Evolutionary conservation across 2,797 vertebrate genomes (phyloP), one percentile per base, ranked within the genome.

Genomic region (Microctenopoma lineatum): DNA sequence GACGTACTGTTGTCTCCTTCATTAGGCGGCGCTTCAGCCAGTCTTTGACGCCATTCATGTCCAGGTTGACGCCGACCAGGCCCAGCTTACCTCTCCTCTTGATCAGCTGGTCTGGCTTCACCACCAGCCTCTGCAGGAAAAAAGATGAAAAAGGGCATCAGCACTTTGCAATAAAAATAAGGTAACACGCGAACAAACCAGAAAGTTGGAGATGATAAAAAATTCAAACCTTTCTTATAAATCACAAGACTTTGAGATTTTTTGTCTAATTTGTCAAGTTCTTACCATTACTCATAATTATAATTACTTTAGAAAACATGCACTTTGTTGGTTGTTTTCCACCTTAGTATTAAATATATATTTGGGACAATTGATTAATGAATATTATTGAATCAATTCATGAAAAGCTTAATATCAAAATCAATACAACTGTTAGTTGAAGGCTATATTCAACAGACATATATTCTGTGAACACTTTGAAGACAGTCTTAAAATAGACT

Each of bases 51-150:
- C 96, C 95, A 1, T 93, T 93, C 88, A 99, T 90, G 70, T 95
- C 94, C 66, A 99, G 94, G 84, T 98, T 94, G 70, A 98, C 95
- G 4, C 96, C 97, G 10, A 99, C 94, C 61, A 99, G 93, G 1
- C 98, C 97, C 29, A 99, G 95, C 87, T 99, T 99, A 67, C 97
- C 98, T 45, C 98, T 93, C 15, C 98, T 94, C 91, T 99, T 99
- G 83, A 99, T 99, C 75, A 99, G 93, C 90, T 99, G 98, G 76
- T 99, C 97, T 4, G 97, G 98, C 84, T 99, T 99, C 88, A 98
- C 97, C 74, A 99, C 97, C 61, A 99, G 88, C 68, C 90, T 94
- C 98, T 99, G 73, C 14, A 62, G 21, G 3, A 48, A 15, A 50
- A 47, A 57, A 38, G 32, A 69, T 1, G 0, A 59, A 34, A 27